Conservation (phyloP, 2,888 invertebrate species). For the Creontiades dilutus region DNA sequence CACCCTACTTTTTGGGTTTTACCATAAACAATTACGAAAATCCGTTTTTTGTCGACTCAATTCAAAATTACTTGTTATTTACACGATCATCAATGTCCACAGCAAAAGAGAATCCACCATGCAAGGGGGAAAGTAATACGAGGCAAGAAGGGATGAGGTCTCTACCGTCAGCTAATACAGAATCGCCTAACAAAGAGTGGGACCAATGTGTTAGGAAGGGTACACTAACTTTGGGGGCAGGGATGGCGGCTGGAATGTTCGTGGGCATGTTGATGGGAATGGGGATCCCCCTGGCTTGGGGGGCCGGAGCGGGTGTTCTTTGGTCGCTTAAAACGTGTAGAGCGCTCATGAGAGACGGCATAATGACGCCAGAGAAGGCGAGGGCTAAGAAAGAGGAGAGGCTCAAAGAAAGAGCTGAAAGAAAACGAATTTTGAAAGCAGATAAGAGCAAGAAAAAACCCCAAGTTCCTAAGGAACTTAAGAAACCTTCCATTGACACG, state of each 20-base stretch:
- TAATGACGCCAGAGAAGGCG: conserved; percentile 43
- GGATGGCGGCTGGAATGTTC: conserved; percentile 10
- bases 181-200: conserved; percentile 46
- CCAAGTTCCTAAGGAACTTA: not conserved
- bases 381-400: not conserved
- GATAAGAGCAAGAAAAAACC: not conserved
- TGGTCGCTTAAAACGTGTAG: conserved; percentile 61
- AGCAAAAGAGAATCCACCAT: not conserved
- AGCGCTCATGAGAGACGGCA: conserved; percentile 56
- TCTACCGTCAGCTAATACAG: not conserved
- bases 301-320: not conserved
- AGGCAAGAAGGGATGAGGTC: not conserved
- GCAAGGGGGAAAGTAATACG: not conserved
- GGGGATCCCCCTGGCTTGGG: conserved; percentile 31
- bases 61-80: not conserved
- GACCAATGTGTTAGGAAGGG: conserved; percentile 45
- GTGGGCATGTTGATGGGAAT: conserved; percentile 5
- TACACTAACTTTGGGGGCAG: not conserved
- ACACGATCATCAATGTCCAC: not conserved
- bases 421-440: not conserved
- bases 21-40: not conserved
- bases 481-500: not conserved
- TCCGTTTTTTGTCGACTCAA: not conserved
- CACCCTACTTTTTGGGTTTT: not conserved
- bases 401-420: not conserved